phyloP scores from a whole-genome alignment of 2,888 invertebrate genomes.

The Phortica magna region DNA sequence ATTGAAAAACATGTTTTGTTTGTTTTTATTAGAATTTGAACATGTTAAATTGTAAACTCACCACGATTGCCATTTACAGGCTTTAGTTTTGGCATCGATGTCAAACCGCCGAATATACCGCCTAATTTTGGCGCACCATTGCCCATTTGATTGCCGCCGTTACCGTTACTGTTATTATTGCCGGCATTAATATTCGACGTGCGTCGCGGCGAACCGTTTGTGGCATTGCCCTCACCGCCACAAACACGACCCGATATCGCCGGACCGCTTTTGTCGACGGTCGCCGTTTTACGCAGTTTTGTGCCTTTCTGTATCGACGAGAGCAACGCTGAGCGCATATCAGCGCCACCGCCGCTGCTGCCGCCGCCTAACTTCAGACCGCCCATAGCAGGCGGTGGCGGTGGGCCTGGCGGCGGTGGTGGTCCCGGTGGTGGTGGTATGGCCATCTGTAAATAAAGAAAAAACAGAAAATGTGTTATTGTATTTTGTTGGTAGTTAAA shows the following conservation, averaged over 20 bases:
- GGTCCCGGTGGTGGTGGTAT: constrained; percentile 81
- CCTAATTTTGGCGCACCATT: constrained; percentile 76
- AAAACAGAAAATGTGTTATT: constrained; percentile 12
- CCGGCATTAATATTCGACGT: constrained; percentile 54
- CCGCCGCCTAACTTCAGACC: constrained; percentile 69
- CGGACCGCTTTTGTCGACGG: constrained; percentile 94
- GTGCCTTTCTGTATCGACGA: constrained; percentile 91
- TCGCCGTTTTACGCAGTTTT: constrained; percentile 89
- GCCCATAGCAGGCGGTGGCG: constrained; percentile 81
- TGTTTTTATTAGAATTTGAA: constrained; percentile 40
- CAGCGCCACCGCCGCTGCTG: constrained; percentile 76
- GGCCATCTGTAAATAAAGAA: constrained; percentile 72
- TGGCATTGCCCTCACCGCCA: constrained; percentile 34
- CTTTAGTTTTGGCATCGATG: constrained; percentile 78
- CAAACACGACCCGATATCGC: constrained; percentile 81
- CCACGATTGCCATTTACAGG: constrained; percentile 77
- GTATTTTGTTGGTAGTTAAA: constrained; percentile 8
- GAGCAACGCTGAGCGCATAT: constrained; percentile 85
- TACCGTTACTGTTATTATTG: constrained; percentile 56
- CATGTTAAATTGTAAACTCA: constrained; percentile 50
- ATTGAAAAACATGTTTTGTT: constrained; percentile 13
- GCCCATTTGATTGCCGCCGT: constrained; percentile 57
- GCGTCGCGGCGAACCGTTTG: constrained; percentile 48
- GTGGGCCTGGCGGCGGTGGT: constrained; percentile 83
- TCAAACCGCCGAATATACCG: constrained; percentile 76